These are phyloP conservation scores for Cyclophora punctaria DNA, from an alignment of 2,888 invertebrate genomes.

Conservation along the genomic window DNA sequence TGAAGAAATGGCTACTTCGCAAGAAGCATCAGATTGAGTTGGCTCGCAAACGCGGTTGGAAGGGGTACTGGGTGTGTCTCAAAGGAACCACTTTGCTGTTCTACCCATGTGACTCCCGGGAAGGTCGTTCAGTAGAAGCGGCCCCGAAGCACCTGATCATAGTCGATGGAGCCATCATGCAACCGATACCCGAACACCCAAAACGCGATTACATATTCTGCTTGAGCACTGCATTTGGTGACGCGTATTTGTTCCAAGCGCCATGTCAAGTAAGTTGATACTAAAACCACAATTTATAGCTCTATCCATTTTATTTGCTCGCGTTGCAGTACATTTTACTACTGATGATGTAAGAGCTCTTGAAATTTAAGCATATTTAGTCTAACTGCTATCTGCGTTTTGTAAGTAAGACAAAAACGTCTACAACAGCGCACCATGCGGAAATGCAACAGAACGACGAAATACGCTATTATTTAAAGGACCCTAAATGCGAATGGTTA, in stretches of 20 bases:
- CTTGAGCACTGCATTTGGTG: constrained; percentile 97
- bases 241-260: constrained; percentile 97
- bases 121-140: constrained; percentile 91
- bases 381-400: no score
- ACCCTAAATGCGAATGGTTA: no score
- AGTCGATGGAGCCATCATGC: constrained; percentile 97
- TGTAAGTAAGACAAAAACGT: no score
- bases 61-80: constrained; percentile 98
- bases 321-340: no score
- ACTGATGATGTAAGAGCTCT: no score
- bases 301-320: no score
- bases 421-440: no score
- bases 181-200: constrained; percentile 99
- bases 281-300: background rate
- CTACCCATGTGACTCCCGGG: constrained; percentile 95
- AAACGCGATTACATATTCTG: constrained; percentile 98
- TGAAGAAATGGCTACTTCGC: constrained; percentile 97
- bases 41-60: constrained; percentile 97
- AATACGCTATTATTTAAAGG: no score
- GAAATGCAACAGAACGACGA: no score
- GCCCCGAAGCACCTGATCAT: constrained; percentile 97
- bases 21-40: constrained; percentile 98
- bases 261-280: constrained; percentile 81
- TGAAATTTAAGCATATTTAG: no score
- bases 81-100: constrained; percentile 97